These are phyloP conservation scores for Caenorhabditis inopinata DNA, from an alignment of 1,140 invertebrate species.

Conservation along the genomic window DNA sequence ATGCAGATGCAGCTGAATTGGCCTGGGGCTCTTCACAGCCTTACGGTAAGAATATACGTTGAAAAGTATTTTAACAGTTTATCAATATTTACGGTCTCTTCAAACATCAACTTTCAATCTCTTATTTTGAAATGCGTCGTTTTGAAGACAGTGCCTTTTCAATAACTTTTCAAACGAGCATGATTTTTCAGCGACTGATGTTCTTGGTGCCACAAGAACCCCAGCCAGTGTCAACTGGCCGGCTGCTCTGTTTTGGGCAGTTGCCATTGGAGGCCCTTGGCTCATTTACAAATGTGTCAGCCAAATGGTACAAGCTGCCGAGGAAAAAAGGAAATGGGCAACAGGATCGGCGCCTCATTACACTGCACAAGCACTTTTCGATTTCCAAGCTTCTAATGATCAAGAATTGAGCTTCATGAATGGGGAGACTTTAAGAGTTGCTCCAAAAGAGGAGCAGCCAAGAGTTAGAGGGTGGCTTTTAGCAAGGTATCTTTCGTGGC, in stretches of 20 bases:
- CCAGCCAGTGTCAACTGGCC: slow-evolving; percentile 69
- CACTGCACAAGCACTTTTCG: slow-evolving; percentile 76
- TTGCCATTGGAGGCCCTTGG: slow-evolving; percentile 85
- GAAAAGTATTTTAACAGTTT: too few relatives aligned
- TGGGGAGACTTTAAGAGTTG: slow-evolving; percentile 78
- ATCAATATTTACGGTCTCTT: too few relatives aligned
- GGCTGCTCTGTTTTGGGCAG: slow-evolving; percentile 77
- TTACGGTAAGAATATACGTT: not conserved
- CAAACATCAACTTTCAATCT: too few relatives aligned
- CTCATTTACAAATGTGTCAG: slow-evolving; percentile 82
- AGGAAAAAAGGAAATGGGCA: slow-evolving; percentile 72
- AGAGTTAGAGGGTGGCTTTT: slow-evolving; percentile 69
- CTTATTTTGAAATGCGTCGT: too few relatives aligned
- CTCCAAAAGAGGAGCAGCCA: slow-evolving; percentile 80
- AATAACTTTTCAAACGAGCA: slow-evolving; percentile 8
- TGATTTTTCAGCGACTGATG: slow-evolving; percentile 54
- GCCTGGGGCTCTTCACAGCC: slow-evolving; percentile 51
- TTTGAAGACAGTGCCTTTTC: not conserved
- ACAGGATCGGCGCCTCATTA: slow-evolving; percentile 72
- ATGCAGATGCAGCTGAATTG: slow-evolving; percentile 50
- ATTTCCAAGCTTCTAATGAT: slow-evolving; percentile 75
- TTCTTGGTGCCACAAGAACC: slow-evolving; percentile 62
- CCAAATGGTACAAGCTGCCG: slow-evolving; percentile 59
- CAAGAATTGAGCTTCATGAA: slow-evolving; percentile 78
- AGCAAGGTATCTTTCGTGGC: slow-evolving; percentile 55